A percentile compares a stretch with the other conserved stretches of the same genome.
These are phyloP conservation scores for Plestiodon gilberti DNA, from an alignment of 2,113 vertebrate genomes.

Conservation along the genomic window DNA sequence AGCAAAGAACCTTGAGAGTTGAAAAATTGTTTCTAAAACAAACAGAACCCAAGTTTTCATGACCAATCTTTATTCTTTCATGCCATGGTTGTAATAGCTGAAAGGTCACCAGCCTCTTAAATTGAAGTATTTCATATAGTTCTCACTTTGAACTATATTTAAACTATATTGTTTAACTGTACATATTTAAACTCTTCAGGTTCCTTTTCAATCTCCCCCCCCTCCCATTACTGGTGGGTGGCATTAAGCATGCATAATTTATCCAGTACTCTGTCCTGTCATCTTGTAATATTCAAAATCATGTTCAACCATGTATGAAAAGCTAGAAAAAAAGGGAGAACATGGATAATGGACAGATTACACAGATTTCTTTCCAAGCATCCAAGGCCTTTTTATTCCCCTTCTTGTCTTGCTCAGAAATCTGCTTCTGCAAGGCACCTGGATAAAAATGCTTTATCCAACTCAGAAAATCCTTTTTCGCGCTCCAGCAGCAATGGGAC, in stretches of 20 bases:
- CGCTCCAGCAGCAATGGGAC: neutral
- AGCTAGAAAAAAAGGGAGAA: neutral
- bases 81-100: neutral
- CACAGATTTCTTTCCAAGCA: neutral
- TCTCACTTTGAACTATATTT: neutral
- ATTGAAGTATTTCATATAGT: neutral
- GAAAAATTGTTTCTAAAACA: neutral
- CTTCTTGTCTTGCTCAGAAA: neutral
- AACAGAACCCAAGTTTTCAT: neutral
- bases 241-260: neutral
- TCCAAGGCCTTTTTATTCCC: neutral
- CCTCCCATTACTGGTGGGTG: neutral
- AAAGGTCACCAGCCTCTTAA: conserved; percentile 14
- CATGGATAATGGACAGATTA: neutral
- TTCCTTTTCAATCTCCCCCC: neutral
- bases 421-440: neutral
- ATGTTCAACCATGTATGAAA: neutral
- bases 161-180: conserved; percentile 10
- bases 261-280: neutral
- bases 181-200: neutral
- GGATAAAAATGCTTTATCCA: neutral
- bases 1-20: neutral
- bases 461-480: neutral
- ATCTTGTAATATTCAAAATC: neutral
- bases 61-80: neutral